These are phyloP conservation scores for Chrysolina haemoptera DNA, from an alignment of 2,888 invertebrate genomes.

Conservation along the genomic window DNA sequence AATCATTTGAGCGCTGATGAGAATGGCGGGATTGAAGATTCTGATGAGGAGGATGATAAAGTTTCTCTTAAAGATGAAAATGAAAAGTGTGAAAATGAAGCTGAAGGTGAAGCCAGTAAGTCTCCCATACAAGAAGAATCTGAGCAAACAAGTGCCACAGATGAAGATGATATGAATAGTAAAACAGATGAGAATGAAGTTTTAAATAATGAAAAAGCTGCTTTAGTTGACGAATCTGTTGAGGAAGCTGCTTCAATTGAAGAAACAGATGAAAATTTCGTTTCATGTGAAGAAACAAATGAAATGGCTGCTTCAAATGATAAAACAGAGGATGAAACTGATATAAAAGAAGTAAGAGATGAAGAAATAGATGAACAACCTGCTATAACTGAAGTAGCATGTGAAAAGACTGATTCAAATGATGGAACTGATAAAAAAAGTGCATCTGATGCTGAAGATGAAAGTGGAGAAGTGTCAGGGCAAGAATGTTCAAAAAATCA, in stretches of 20 bases:
- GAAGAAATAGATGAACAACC: slow-evolving; percentile 11
- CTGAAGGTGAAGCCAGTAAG: not conserved
- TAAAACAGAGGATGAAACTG: slow-evolving; percentile 3
- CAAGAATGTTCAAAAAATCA: not conserved
- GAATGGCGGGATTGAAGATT: slow-evolving; percentile 30
- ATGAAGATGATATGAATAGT: not conserved
- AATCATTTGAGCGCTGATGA: slow-evolving; percentile 37
- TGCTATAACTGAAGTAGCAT: not conserved
- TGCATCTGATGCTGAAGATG: not conserved
- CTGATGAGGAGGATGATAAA: slow-evolving; percentile 12
- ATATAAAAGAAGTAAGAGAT: not conserved
- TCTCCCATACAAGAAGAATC: not conserved
- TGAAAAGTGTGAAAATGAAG: not conserved
- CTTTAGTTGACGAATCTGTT: slow-evolving; percentile 3
- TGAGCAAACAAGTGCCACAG: not conserved
- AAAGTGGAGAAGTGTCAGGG: not conserved
- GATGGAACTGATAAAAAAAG: slow-evolving; percentile 7
- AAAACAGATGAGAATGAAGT: not conserved
- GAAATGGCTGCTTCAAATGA: not conserved
- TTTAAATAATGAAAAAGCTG: slow-evolving; percentile 9
- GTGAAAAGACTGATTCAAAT: not conserved
- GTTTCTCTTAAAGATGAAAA: not conserved
- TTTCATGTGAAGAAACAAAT: slow-evolving; percentile 16
- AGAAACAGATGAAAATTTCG: slow-evolving; percentile 14
- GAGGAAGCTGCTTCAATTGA: not conserved